Conservation (phyloP, 1,140 invertebrate genomes). For the Lordiphosa mommai region DNA sequence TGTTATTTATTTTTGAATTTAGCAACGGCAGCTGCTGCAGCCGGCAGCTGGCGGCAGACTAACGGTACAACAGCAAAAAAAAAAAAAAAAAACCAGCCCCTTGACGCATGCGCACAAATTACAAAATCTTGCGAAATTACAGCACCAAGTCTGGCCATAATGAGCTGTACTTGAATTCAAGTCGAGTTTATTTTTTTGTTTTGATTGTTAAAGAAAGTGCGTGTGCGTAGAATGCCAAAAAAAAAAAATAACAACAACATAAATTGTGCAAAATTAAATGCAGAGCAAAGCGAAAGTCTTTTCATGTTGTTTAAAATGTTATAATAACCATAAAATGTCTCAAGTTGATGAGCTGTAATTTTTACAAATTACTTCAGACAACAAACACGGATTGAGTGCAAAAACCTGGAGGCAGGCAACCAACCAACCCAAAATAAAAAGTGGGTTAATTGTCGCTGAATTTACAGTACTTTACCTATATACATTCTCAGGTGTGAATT, state of each 20-base stretch:
- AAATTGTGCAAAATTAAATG: slow-evolving; percentile 24
- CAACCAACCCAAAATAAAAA: slow-evolving; percentile 17
- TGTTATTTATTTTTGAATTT: slow-evolving; percentile 70
- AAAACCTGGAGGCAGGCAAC: slow-evolving; percentile 17
- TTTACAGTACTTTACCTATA: slow-evolving; percentile 15
- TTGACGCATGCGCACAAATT: slow-evolving; percentile 65
- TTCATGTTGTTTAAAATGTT: slow-evolving; percentile 16
- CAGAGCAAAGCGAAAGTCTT: slow-evolving; percentile 20
- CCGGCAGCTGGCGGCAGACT: slow-evolving; percentile 17
- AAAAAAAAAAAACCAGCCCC: slow-evolving; percentile 40
- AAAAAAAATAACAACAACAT: slow-evolving; percentile 12
- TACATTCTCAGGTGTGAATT: slow-evolving; percentile 65
- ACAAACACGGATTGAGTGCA: slow-evolving; percentile 33
- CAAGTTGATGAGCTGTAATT: slow-evolving; percentile 6
- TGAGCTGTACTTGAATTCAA: slow-evolving; percentile 39
- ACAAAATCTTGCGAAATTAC: slow-evolving; percentile 71
- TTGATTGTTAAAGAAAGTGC: slow-evolving; percentile 50
- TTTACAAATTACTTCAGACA: slow-evolving; percentile 44
- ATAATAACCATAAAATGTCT: slow-evolving; percentile 26
- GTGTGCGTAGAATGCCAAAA: slow-evolving; percentile 59
- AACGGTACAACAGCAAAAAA: slow-evolving; percentile 31
- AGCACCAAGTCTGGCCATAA: slow-evolving; percentile 21
- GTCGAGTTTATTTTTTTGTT: slow-evolving; percentile 29
- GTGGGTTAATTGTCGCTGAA: slow-evolving; percentile 47
- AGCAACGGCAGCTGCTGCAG: slow-evolving; percentile 36